Conservation (phyloP, 1,140 invertebrate species). For the Tetramorium alpestre region DNA sequence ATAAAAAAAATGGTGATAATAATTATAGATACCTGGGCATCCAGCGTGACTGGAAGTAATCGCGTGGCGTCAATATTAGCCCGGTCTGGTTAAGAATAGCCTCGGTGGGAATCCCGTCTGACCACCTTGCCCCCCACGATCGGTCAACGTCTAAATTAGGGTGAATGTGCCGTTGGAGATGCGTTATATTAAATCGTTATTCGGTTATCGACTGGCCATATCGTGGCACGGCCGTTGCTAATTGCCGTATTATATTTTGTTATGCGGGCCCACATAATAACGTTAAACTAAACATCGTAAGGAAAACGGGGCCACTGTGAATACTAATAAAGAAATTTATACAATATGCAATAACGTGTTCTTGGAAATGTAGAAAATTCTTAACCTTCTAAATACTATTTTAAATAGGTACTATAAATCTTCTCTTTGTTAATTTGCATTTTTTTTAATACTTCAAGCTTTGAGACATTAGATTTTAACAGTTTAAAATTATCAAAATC, state of each 20-base stretch:
- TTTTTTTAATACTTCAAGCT: too few species aligned
- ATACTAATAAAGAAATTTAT: too few species aligned
- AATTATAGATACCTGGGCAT: constrained; percentile 56
- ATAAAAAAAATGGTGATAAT: constrained; percentile 28
- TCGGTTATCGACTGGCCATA: constrained; percentile 26
- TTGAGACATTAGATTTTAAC: too few species aligned
- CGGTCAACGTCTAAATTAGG: constrained; percentile 70
- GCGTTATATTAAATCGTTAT: constrained; percentile 37
- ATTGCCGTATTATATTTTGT: constrained; percentile 1
- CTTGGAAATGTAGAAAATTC: neutral
- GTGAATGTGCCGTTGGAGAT: constrained; percentile 71
- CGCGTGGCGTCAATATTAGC: constrained; percentile 71
- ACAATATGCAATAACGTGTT: neutral
- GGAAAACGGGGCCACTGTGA: too few species aligned
- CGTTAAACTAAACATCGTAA: too few species aligned
- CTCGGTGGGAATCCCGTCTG: constrained; percentile 69
- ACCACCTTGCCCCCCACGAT: constrained; percentile 68
- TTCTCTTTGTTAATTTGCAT: neutral
- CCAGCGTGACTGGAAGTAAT: constrained; percentile 67
- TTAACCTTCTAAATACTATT: neutral
- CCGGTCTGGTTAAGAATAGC: constrained; percentile 74
- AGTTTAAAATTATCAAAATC: too few species aligned
- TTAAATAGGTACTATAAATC: neutral
- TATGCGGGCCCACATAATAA: constrained; percentile 16
- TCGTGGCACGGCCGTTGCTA: neutral